Evolutionary conservation across 2,113 vertebrate genomes (phyloP), one percentile per base, ranked within the genome.

Genomic region (Carassius gibelio): DNA sequence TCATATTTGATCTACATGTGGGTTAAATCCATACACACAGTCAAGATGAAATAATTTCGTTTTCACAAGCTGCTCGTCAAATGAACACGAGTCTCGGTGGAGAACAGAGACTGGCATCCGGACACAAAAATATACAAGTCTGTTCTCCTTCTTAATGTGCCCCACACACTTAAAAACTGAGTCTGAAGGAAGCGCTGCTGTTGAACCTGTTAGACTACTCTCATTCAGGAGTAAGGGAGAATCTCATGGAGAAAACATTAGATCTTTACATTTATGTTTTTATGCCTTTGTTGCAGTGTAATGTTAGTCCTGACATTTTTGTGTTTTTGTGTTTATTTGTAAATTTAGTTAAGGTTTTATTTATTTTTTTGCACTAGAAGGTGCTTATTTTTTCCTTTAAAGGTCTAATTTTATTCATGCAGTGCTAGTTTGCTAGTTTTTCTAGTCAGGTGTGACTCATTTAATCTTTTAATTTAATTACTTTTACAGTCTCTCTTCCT

Each of bases 381-480:
- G 26, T 26, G 26, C 26, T 26, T 26, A 26, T 26, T 26, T 26
- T 26, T 26, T 26, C 26, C 26, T 26, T 26, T 26, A 26, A 26
- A 26, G 26, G 26, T 26, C 26, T 26, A 26, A 26, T 26, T 26
- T 26, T 26, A 26, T 26, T 26, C 26, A 26, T 26, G 26, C 26
- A 26, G 26, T 26, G 26, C 26, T 26, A 26, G 26, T 26, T 26
- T 26, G 26, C 26, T 26, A 26, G 30, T 36, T 74, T 50, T 74
- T 59, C 57, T 17, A 17, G 45, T 76, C 83, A 52, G 66, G 55
- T 79, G 8, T 71, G 64, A 77, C 26, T 68, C 8, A 34, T 80
- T 83, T 85, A 42, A 82, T 85, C 57, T 80, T 23, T 62, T 57
- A 57, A 57, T 62, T 75, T 85, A 85, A 84, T 88, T 88, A 38